phyloP scores from a whole-genome alignment of 2,113 vertebrate species.

The Dryoscopus gambensis region DNA sequence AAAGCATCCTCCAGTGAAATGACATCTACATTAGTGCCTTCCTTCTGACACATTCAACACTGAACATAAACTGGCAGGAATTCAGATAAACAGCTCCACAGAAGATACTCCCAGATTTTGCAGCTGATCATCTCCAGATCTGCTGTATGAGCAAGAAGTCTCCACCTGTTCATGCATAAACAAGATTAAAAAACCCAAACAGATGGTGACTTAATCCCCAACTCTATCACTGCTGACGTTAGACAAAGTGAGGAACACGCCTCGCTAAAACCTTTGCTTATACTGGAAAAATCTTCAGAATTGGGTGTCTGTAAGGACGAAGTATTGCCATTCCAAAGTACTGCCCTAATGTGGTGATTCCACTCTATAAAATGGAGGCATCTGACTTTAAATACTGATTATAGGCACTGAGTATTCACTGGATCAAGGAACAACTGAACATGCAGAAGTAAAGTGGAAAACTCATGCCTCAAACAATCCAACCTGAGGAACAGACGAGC shows the following conservation, averaged over 20 bases:
- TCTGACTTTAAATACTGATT: background rate
- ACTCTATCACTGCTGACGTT: background rate
- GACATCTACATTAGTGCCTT: background rate
- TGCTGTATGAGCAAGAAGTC: background rate
- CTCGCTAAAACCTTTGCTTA: background rate
- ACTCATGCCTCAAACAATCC: background rate
- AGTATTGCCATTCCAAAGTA: background rate
- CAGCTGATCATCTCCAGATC: background rate
- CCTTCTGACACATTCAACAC: background rate
- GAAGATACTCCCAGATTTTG: background rate
- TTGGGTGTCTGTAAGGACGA: background rate
- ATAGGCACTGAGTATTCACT: rapidly evolving
- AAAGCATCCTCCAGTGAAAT: background rate
- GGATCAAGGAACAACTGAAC: background rate
- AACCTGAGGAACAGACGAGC: background rate
- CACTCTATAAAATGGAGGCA: background rate
- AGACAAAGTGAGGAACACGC: background rate
- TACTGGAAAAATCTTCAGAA: background rate
- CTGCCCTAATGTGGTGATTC: background rate
- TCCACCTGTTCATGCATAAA: background rate
- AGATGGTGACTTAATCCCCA: conserved; percentile 7
- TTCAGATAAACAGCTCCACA: background rate
- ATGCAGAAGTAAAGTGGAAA: background rate
- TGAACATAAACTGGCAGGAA: background rate
- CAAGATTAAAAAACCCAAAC: conserved; percentile 4